These are phyloP conservation scores for honey bee (Apis mellifera) DNA, from an alignment of 1,140 invertebrate species.

Conservation along the genomic window DNA sequence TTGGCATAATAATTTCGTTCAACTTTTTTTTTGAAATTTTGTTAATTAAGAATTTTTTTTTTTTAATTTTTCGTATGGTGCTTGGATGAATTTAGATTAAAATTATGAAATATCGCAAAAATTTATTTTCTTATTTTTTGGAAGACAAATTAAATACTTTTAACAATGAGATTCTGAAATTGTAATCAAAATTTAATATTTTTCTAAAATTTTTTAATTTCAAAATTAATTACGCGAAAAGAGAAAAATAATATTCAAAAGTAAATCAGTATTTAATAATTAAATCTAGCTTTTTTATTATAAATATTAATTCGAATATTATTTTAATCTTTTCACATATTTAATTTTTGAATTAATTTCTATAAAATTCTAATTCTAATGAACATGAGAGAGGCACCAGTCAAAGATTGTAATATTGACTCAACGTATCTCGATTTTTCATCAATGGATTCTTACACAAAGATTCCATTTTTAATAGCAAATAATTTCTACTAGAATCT, in stretches of 20 bases:
- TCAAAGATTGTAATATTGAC: conserved; percentile 22
- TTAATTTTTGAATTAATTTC: too few species aligned
- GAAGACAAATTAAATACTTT: too few species aligned
- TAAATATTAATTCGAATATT: too few species aligned
- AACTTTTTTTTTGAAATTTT: neutral
- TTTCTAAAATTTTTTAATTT: neutral
- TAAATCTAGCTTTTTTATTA: neutral
- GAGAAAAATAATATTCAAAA: neutral
- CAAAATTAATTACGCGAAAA: neutral
- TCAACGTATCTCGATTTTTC: conserved; percentile 1
- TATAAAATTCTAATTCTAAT: too few species aligned
- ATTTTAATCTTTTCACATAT: too few species aligned
- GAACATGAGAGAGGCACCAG: neutral
- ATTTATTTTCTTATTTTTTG: too few species aligned
- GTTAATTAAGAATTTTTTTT: too few species aligned
- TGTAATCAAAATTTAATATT: too few species aligned
- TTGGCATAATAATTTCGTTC: neutral
- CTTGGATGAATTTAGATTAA: too few species aligned
- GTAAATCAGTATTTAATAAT: neutral
- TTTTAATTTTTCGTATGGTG: too few species aligned
- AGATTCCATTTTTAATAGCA: neutral
- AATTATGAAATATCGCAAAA: too few species aligned
- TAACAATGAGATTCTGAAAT: too few species aligned
- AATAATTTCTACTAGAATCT: neutral
- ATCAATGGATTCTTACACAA: neutral